Evolutionary conservation across 2,113 vertebrate genomes (phyloP), one percentile per base, ranked within the genome.

Genomic region (Orientallactaga bullata): DNA sequence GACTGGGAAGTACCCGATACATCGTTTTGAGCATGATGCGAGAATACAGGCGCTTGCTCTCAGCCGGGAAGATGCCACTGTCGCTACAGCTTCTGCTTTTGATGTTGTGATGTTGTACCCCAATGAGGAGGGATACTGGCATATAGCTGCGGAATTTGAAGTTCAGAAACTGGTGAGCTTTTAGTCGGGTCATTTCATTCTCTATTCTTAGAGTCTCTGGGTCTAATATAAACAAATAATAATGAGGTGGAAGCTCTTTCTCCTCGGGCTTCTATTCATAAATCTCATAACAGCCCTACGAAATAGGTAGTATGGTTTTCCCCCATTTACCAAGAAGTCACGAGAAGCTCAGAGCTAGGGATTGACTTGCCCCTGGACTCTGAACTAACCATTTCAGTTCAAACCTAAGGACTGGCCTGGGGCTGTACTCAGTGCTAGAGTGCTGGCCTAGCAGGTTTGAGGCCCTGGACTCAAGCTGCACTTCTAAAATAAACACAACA

Each of bases 81-180:
- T 99, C 87, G 98, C 98, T 82, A 99, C 99, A 0, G 99, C 99
- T 0, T 97, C 98, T 0, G 99, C 98, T 88, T 98, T 98, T 8
- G 97, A 99, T 42, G 97, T 99, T 37, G 98, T 98, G 13, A 94
- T 99, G 88, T 98, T 99, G 80, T 72, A 94, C 8, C 98, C 99
- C 0, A 94, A 98, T 0, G 99, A 99, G 51, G 97, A 86, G 65
- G 99, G 99, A 0, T 98, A 98, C 97, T 99, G 99, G 99, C 99
- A 98, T n/a, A 98, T 97, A 0, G 51, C 96, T 6, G 97, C 92
- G 74, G 98, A 98, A 23, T 98, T 98, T 76, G 98, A 98, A 72
- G 98, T 99, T 82, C 98, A 99, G 93, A 99, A 99, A 90, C 6
- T 98, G 97, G 99, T 99, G 95, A 98, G 99, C 98, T 80, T 65